Base-by-base conservation (phyloP, 2,113 vertebrate genomes). In the Chaetodon trifascialis region DNA sequence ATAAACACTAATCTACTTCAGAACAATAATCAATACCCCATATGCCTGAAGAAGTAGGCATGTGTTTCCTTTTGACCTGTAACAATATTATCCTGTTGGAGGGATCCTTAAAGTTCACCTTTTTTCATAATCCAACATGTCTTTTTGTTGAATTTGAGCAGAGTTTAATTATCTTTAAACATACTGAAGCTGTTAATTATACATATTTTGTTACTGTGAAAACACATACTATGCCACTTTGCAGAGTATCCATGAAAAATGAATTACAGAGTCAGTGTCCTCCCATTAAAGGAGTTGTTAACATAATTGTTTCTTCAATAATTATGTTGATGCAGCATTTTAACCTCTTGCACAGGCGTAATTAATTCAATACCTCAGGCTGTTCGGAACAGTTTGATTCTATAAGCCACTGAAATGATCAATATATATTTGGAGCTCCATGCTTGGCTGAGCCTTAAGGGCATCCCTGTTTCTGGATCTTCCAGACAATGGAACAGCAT, bases 251-350 rank as follows among this genome's bases (percentile, higher is more conserved):
- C 38, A 52, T 47, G n/a, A 44, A 71, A 83, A 63, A 58, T 80
- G 34, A 69, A 88, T 85, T 12, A 11, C 44, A 47, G 25, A 44
- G 68, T 76, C 72, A 46, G 62, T 16, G 17, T 42, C 63, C 72
- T 56, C 30, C 47, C 59, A 47, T 52, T 71, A 19, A 78, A 52
- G 75, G 58, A 85, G 79, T 55, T 80, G 83, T 85, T 85, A 85
- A 85, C 69, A 71, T 85, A 80, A 79, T 83, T 79, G 82, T 77
- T 85, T 85, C 71, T 76, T 83, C 73, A 80, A 77, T 83, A 77
- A 85, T 85, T 73, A 86, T 92, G 88, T 86, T 84, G 84, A 91
- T 83, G 85, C 87, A 90, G 77, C 79, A 63, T 52, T 86, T 84
- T 85, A 21, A 59, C n/a, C 25, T 2, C 44, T 49, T 70, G 46